Evolutionary conservation across 2,113 vertebrate species (phyloP), one percentile per base, ranked within the genome.

Genomic region (Neogobius melanostomus): DNA sequence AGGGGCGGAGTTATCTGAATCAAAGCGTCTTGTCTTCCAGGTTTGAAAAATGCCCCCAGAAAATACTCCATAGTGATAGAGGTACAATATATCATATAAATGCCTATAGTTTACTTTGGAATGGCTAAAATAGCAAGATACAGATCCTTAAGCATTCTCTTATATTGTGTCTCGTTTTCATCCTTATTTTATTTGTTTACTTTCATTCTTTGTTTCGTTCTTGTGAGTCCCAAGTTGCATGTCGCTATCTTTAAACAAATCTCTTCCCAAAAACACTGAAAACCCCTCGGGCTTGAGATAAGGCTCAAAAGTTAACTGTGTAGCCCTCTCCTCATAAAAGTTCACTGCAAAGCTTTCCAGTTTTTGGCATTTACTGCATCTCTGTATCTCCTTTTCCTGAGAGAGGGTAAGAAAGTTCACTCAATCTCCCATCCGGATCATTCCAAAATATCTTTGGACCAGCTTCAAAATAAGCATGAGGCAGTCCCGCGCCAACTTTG

Each of bases 381-480:
- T 79, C 74, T 67, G 71, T 79, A 76, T 56, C 5, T 59, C 69
- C 72, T 72, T 75, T 73, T 88, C 82, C 74, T 76, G 81, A 81
- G 71, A 83, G 65, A 82, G 79, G 81, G 52, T 76, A 82, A 87
- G 46, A 84, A 89, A 87, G 87, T 81, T 85, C 42, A 64, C 59
- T 44, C 42, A 49, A 76, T 81, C 81, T 82, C 73, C 52, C 62
- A 63, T 86, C 75, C 64, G 74, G 53, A 89, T 83, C 77, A 36
- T 75, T 85, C 81, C 76, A 80, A 87, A 61, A 87, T 82, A 85
- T 85, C 79, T 88, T 84, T 91, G 91, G 87, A 85, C 65, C 71
- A 56, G 49, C 75, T 81, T 87, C 89, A 90, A 80, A 86, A 87
- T 81, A 87, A 89, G 80, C 82, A 87, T 28, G 65, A 72, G 74